A percentile compares a stretch with the other conserved stretches of the same genome.
Conservation (phyloP, 1,140 invertebrate genomes). For the Procambarus virginalis region DNA sequence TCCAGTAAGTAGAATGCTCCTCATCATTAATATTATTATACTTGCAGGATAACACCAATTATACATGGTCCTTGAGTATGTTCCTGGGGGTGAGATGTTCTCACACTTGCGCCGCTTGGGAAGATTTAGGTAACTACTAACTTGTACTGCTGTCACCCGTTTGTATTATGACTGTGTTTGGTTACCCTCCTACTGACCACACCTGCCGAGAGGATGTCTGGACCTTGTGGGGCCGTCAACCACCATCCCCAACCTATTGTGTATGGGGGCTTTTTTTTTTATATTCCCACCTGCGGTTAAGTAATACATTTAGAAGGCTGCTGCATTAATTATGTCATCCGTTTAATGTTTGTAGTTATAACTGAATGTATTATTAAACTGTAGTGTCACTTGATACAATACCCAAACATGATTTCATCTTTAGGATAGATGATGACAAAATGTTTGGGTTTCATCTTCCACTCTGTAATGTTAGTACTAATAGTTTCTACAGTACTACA, state of each 20-base stretch:
- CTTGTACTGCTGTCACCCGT: neutral
- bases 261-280: neutral
- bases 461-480: neutral
- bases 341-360: neutral
- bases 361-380: neutral
- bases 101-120: constrained; percentile 82
- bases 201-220: neutral
- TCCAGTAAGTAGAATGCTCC: neutral
- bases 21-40: constrained; percentile 49
- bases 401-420: too few species aligned
- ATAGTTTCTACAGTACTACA: neutral
- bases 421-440: too few species aligned
- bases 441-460: neutral
- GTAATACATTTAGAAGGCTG: neutral
- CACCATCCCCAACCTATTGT: neutral
- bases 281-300: neutral
- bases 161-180: neutral
- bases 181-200: neutral
- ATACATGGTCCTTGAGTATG: constrained; percentile 87
- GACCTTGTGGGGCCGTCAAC: neutral
- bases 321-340: neutral
- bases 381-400: neutral
- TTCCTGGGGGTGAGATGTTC: constrained; percentile 88
- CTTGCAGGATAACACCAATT: constrained; percentile 85
- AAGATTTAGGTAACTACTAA: constrained; percentile 78